phyloP scores from a whole-genome alignment of 2,113 vertebrate species.

The Lucifuga dentata region DNA sequence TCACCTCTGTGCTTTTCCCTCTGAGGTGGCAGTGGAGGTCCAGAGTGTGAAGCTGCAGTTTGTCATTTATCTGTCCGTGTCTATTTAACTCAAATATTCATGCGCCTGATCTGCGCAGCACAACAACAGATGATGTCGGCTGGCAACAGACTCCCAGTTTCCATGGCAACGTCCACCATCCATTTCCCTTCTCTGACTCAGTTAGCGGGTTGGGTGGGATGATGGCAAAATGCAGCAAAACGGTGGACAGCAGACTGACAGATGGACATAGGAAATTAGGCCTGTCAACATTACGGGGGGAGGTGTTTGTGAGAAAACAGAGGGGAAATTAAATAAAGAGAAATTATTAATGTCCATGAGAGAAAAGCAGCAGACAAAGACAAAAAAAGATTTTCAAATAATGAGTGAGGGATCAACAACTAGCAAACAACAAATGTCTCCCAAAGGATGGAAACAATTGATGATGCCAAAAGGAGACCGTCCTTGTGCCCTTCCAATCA shows the following conservation, averaged over 20 bases:
- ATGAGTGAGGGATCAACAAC: not conserved
- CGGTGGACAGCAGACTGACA: not conserved
- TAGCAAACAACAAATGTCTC: not conserved
- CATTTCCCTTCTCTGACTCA: slow-evolving; percentile 27
- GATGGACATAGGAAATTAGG: slow-evolving; percentile 6
- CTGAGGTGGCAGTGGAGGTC: slow-evolving; percentile 15
- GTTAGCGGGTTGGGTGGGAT: slow-evolving; percentile 38
- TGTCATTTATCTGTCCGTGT: slow-evolving; percentile 39
- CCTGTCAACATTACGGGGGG: slow-evolving; percentile 34
- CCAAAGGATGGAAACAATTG: not conserved
- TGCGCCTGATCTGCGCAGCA: slow-evolving; percentile 27
- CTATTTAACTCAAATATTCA: slow-evolving; percentile 79
- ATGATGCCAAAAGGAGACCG: not conserved
- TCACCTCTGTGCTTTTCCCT: slow-evolving; percentile 40
- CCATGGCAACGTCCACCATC: slow-evolving; percentile 74
- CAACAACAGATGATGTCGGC: slow-evolving; percentile 71
- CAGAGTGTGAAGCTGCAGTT: slow-evolving; percentile 20
- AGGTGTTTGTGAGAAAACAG: too few species aligned
- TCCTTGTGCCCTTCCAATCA: slow-evolving; percentile 7
- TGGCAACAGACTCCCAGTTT: slow-evolving; percentile 74
- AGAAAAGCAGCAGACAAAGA: slow-evolving; percentile 5
- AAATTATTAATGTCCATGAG: slow-evolving; percentile 12
- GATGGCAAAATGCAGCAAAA: slow-evolving; percentile 37
- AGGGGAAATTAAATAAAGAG: slow-evolving; percentile 1
- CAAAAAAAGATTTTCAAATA: not conserved